Percentiles rank a stretch among this genome's conserved stretches.
Conservation (phyloP, 2,113 vertebrate genomes). For the Leptobrachium leishanense region DNA sequence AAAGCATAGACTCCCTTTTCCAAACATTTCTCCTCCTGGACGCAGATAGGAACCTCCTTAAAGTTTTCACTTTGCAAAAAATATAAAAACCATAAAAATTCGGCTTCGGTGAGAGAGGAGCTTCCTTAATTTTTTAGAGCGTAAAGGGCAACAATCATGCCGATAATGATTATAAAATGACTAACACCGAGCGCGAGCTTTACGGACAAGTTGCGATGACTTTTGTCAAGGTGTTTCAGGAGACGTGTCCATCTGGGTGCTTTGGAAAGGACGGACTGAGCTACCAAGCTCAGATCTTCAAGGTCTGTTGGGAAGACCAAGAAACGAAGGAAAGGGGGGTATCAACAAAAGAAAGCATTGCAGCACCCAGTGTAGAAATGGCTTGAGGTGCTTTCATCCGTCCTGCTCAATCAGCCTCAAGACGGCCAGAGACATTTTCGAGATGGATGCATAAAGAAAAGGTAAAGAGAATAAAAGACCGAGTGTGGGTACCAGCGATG, state of each 20-base stretch:
- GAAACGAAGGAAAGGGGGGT: too few relatives aligned
- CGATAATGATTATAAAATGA: too few relatives aligned
- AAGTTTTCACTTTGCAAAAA: background rate
- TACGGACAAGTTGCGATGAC: background rate
- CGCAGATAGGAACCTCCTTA: background rate
- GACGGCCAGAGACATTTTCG: background rate
- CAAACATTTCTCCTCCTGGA: conserved; percentile 53
- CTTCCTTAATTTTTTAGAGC: background rate
- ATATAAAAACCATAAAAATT: too few relatives aligned
- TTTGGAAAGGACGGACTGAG: background rate
- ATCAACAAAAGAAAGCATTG: background rate
- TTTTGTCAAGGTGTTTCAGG: background rate
- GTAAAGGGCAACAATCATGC: too few relatives aligned
- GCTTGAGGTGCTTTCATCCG: background rate
- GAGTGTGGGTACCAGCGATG: background rate
- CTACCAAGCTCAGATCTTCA: background rate
- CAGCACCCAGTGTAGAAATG: background rate
- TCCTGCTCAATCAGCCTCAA: background rate
- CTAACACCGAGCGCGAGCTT: too few relatives aligned
- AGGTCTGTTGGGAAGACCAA: background rate
- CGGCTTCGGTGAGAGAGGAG: too few relatives aligned
- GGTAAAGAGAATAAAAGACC: background rate
- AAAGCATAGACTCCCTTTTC: conserved; percentile 63
- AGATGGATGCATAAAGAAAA: too few relatives aligned
- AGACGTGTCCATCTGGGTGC: too few relatives aligned